Base-by-base conservation (phyloP, 2,113 vertebrate species). In the Bungarus multicinctus region DNA sequence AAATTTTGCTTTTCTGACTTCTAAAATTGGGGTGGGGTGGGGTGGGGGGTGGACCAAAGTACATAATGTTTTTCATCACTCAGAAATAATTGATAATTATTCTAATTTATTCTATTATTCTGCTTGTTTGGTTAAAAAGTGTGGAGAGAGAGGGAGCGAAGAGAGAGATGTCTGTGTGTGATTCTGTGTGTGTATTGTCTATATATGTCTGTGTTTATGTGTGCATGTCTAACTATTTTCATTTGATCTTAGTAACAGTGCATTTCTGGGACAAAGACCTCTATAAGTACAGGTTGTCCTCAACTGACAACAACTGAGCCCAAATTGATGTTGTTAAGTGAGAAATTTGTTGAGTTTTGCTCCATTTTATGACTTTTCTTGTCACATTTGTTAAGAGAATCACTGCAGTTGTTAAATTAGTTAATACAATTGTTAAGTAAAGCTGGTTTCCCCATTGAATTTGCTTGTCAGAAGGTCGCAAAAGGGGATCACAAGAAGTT, bases 21-120 rank as follows among this genome's bases (percentile, higher is more conserved):
- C 1, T 3, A 47, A 47, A 45, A 5, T 8, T 25, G 22, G 6
- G 6, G 1, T 5, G 0, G 2, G 27, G 22, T n/a, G n/a, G n/a
- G n/a, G n/a, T n/a, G 5, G 1, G 0, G 6, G 0, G 7, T 57
- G 22, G 55, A 30, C 14, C 50, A 88, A 53, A 20, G 30, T 34
- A 6, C 64, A 34, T 5, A 74, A 74, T 81, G 34, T 43, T 81
- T 81, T 39, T 81, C 18, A 34, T 43, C 16, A 81, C 6, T 81
- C 34, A 81, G 2, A 81, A 81, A 16, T 74, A 39, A 74, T 39
- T 74, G n/a, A 74, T 74, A 74, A 39, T 74, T 74, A 74, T 18
- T 74, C n/a, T 74, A 50, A 50, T 50, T 50, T 50, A 50, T 50
- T 50, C 47, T 50, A 50, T 50, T 50, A 50, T 50, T 50, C n/a